Base-by-base conservation (phyloP, 1,140 invertebrate species). In the Coenobita brevimanus region DNA sequence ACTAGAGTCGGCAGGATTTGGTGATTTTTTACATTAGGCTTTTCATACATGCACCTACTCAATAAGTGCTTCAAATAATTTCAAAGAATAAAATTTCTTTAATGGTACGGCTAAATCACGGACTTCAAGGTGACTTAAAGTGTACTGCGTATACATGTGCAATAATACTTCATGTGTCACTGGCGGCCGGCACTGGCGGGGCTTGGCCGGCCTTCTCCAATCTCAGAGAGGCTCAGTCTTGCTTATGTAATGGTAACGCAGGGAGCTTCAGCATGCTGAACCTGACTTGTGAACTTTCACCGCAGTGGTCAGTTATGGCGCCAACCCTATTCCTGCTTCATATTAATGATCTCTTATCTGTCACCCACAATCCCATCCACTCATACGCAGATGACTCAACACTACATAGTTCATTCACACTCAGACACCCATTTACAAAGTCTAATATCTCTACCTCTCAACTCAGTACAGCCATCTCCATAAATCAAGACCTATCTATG, bases 41-140 rank as follows among this genome's bases (percentile, higher is more conserved):
- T 57, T 57, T n/a, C 54, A 57, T 57, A 57, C 54, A n/a, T 57
- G 54, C n/a, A 57, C 54, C 54, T 57, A n/a, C 54, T 57, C 54
- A 57, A 57, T 57, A 57, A 57, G 54, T n/a, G n/a, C n/a, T 57
- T 57, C n/a, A 13, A 57, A 57, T 57, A n/a, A 57, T 57, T 57
- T 57, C 54, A 57, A 57, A 57, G 10, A 57, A 57, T 10, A 13
- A 57, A 10, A 13, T 57, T 10, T 57, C 54, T n/a, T 10, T 13
- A 13, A 13, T 57, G 13, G 13, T 57, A 57, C n/a, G 13, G n/a
- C 54, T 13, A 10, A 57, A 57, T 13, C 10, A 57, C 13, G n/a
- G 10, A 13, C 13, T 13, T 57, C 54, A 57, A n/a, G n/a, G 10
- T 10, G 54, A 57, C 54, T 57, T n/a, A 13, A 13, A 13, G 54